Conservation (phyloP, 1,140 invertebrate species). For the Drosophila arawakana region DNA sequence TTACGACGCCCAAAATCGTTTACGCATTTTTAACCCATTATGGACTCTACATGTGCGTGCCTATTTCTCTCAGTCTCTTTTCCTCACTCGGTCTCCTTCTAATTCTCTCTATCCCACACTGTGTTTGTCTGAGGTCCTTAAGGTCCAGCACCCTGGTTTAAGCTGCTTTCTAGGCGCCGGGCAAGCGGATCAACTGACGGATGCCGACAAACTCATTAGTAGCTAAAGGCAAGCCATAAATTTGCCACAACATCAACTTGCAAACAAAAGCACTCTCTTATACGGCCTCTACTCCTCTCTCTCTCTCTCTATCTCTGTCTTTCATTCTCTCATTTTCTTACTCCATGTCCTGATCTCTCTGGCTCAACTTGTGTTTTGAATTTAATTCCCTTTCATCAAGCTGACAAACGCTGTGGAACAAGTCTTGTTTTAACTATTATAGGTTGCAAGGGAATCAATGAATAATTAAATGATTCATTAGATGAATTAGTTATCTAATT, state of each 20-base stretch:
- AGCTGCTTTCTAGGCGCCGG: slow-evolving; percentile 22
- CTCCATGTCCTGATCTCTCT: slow-evolving; percentile 30
- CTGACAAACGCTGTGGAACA: slow-evolving; percentile 65
- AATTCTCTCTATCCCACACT: neutral
- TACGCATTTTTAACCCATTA: slow-evolving; percentile 82
- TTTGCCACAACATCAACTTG: slow-evolving; percentile 65
- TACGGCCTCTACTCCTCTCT: neutral
- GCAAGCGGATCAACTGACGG: slow-evolving; percentile 40
- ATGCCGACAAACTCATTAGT: slow-evolving; percentile 82
- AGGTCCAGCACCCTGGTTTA: slow-evolving; percentile 32
- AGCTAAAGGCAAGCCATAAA: slow-evolving; percentile 77
- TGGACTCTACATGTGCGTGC: slow-evolving; percentile 14
- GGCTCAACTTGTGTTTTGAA: neutral
- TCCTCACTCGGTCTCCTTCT: neutral
- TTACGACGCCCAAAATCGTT: slow-evolving; percentile 76
- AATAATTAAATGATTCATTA: neutral
- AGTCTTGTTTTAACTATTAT: slow-evolving; percentile 67
- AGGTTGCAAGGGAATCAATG: neutral
- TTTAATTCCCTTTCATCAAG: slow-evolving; percentile 24
- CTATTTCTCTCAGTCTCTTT: neutral
- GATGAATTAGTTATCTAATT: neutral
- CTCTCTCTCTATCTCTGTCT: slow-evolving; percentile 2
- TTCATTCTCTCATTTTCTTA: slow-evolving; percentile 1
- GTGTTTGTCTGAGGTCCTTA: slow-evolving; percentile 13
- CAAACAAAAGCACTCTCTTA: slow-evolving; percentile 37